Evolutionary conservation across 2,888 invertebrate species (phyloP).

Genomic region (Amblyteles armatorius): DNA sequence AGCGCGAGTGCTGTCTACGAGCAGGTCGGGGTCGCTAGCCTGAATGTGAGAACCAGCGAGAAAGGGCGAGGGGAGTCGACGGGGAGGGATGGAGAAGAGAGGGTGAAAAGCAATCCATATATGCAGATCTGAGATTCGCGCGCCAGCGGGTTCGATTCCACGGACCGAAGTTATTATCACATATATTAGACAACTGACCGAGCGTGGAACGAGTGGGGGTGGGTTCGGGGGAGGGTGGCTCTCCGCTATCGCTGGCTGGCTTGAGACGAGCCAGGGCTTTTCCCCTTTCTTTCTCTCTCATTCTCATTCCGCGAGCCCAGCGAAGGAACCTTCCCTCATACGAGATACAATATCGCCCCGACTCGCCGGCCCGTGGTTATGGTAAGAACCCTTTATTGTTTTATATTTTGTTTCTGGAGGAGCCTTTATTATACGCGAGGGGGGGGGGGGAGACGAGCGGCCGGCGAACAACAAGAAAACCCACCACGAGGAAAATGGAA

Average conservation of each 20-base stretch:
- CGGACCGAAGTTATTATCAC: constrained; percentile 82
- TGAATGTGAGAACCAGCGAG: constrained; percentile 41
- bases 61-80: constrained; percentile 23
- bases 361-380: constrained; percentile 78
- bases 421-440: constrained; percentile 78
- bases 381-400: constrained; percentile 83
- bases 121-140: constrained; percentile 82
- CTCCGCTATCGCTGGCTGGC: constrained; percentile 4
- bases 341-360: constrained; percentile 80
- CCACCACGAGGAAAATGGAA: constrained; percentile 67
- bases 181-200: constrained; percentile 83
- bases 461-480: constrained; percentile 7
- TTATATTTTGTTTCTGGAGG: constrained; percentile 81
- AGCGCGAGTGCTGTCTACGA: constrained; percentile 46
- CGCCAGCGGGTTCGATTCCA: constrained; percentile 80
- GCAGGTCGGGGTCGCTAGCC: constrained; percentile 31
- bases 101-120: constrained; percentile 78
- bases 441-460: constrained; percentile 1
- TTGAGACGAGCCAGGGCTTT: constrained; percentile 47
- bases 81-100: constrained; percentile 45
- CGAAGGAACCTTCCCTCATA: constrained; percentile 66
- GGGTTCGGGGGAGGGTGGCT: constrained; percentile 42
- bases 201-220: constrained; percentile 71
- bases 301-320: constrained; percentile 53
- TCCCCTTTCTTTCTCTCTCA: constrained; percentile 60